Conservation (phyloP, 2,888 invertebrate species). For the Meteorus colon region DNA sequence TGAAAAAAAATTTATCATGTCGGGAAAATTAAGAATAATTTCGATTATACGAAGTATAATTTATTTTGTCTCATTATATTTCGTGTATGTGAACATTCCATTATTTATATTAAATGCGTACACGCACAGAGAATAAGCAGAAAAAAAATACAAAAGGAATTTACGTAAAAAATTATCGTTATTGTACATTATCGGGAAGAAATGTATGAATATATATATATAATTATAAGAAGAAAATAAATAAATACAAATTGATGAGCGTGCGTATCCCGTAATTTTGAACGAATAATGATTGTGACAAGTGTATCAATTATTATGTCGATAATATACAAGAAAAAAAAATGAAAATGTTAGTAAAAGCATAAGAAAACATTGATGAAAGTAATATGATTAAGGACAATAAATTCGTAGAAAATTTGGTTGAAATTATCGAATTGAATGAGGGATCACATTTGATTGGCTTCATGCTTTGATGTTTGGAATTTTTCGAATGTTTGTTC, state of each 20-base stretch:
- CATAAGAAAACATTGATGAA: slow-evolving; percentile 54
- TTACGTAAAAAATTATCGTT: slow-evolving; percentile 5
- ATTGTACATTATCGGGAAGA: slow-evolving; percentile 33
- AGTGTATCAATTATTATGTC: slow-evolving; percentile 65
- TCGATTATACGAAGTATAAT: not conserved
- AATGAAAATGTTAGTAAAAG: slow-evolving; percentile 42
- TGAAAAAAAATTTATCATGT: not conserved
- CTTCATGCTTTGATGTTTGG: not conserved
- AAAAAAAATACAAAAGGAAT: slow-evolving; percentile 12
- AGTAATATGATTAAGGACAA: slow-evolving; percentile 62
- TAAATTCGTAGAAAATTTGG: slow-evolving; percentile 50
- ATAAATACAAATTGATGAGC: slow-evolving; percentile 20
- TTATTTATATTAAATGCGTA: not conserved
- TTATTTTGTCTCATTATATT: not conserved
- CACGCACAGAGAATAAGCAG: not conserved
- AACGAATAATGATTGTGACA: slow-evolving; percentile 30
- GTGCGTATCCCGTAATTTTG: not conserved
- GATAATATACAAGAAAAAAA: slow-evolving; percentile 65
- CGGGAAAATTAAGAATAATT: not conserved
- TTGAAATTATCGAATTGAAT: slow-evolving; percentile 8
- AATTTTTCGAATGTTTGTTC: not conserved
- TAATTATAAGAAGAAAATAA: not conserved
- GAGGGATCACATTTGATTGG: not conserved
- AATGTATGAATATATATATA: slow-evolving; percentile 19
- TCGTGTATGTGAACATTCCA: slow-evolving; percentile 15